Evolutionary conservation across 2,888 invertebrate species (phyloP), one percentile per base, ranked within the genome.

Genomic region (Chloroclysta siterata): DNA sequence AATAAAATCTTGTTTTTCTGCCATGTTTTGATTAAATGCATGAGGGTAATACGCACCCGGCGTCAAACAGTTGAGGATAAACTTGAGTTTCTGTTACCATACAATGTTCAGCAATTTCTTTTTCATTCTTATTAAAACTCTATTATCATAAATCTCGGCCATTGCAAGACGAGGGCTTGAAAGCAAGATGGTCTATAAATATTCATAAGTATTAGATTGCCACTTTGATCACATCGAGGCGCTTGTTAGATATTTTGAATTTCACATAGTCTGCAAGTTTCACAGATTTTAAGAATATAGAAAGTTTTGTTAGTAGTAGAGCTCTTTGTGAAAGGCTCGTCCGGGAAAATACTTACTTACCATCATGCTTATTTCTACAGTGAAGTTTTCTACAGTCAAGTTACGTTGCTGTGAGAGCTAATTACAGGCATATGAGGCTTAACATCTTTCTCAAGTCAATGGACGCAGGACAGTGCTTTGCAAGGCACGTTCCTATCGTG

Each of bases 131-230:
- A 60, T 60, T 60, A 65, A 65, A 65, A 60, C 50, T 53, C 46
- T 55, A 65, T 53, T 60, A 64, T 42, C 48, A 29, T 22, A 55
- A 60, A 57, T 65, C 57, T 53, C 29, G 33, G 53, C 47, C 64
- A 42, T 56, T 46, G 57, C 57, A 39, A 53, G 60, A 50, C 56
- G 33, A 61, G 39, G 57, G 51, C 51, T 47, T 15, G 15, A 15
- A 28, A 56, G 53, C 53, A 57, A 41, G 61, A 57, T 54, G 53
- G 36, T 53, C 15, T 61, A 55, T 58, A 57, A 65, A 61, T 65
- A 65, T 65, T 61, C 58, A 65, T 61, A 65, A 48, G 51, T 29
- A 65, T 65, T 61, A 60, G 60, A 65, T 65, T 61, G 65, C 46
- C 55, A 65, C 65, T 65, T 57, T 65, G 61, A 65, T 65, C 47